Conservation (phyloP, 2,113 vertebrate genomes). For the Lates calcarifer region DNA sequence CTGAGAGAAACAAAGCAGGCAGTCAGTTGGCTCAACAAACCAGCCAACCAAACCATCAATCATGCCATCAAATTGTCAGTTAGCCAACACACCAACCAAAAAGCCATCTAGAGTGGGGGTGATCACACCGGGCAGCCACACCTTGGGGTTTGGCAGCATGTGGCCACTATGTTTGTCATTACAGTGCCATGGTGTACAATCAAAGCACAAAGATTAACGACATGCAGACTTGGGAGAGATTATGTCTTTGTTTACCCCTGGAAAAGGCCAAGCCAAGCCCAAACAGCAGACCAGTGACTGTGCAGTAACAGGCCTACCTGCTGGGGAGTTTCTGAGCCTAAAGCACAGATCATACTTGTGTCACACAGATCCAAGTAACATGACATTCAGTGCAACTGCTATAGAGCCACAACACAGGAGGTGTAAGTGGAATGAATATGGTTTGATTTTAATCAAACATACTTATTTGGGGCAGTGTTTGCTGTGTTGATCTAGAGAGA, state of each 20-base stretch:
- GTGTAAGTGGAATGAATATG: neutral
- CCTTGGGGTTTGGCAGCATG: constrained; percentile 44
- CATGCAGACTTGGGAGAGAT: constrained; percentile 49
- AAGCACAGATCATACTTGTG: neutral
- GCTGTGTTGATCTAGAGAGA: too few relatives aligned
- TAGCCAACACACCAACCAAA: constrained; percentile 26
- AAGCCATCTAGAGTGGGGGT: constrained; percentile 18
- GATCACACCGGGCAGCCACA: constrained; percentile 34
- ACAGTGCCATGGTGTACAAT: constrained; percentile 47
- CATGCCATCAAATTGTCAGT: constrained; percentile 1
- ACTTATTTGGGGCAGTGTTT: too few relatives aligned
- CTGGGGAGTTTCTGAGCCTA: neutral
- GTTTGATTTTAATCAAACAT: neutral
- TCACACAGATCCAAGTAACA: neutral
- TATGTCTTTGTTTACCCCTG: constrained; percentile 56
- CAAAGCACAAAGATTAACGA: constrained; percentile 62
- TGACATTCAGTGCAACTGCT: too few relatives aligned
- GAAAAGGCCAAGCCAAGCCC: constrained; percentile 34
- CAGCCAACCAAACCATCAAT: constrained; percentile 12
- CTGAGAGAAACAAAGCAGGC: neutral
- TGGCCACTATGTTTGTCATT: constrained; percentile 61
- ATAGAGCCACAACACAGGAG: too few relatives aligned
- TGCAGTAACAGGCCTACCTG: neutral
- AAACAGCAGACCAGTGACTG: constrained; percentile 20
- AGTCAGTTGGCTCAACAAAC: constrained; percentile 6